Evolutionary conservation across 2,113 vertebrate species (phyloP).

Genomic region (Fregetta grallaria): DNA sequence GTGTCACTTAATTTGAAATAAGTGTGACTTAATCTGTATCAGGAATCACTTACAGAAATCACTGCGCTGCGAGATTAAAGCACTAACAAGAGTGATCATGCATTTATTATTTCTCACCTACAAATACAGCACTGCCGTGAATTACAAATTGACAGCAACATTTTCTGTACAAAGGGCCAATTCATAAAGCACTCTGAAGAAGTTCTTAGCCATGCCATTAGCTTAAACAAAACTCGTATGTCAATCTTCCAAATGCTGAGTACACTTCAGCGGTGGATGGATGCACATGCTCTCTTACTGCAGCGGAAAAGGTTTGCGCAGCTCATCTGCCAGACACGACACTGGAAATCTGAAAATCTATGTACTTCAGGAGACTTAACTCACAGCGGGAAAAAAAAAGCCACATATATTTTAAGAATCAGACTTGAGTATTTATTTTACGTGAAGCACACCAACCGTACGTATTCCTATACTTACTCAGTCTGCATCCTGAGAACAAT

Average conservation of each 20-base stretch:
- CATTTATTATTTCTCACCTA: not conserved
- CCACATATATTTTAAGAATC: not conserved
- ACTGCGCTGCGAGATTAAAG: not conserved
- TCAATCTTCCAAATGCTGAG: not conserved
- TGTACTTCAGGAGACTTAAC: not conserved
- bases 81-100: not conserved
- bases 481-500: not conserved
- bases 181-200: not conserved
- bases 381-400: not conserved
- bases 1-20: not conserved
- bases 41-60: not conserved
- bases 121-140: not conserved
- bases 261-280: not conserved
- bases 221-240: not conserved
- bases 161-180: not conserved
- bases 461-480: accelerated
- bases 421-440: not conserved
- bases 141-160: not conserved
- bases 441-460: not conserved
- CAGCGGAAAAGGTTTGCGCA: not conserved
- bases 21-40: not conserved
- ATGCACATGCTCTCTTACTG: not conserved
- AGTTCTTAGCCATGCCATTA: not conserved
- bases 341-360: not conserved
- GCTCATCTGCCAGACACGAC: not conserved